Evolutionary conservation across 2,888 invertebrate species (phyloP).

Genomic region (Drosophila anomalata): DNA sequence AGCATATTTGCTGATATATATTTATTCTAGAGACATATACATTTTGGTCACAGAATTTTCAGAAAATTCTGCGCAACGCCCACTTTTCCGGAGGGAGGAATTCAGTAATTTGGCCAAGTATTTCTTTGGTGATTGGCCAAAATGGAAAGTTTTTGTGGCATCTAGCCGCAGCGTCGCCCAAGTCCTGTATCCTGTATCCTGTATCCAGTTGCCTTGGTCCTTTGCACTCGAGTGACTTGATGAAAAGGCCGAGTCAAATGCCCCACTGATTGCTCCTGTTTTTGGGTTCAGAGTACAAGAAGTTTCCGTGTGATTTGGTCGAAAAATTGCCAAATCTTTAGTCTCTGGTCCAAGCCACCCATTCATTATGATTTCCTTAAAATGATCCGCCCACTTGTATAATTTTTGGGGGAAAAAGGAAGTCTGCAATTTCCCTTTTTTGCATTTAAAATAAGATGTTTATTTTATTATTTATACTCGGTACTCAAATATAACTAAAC

Average conservation of each 20-base stretch:
- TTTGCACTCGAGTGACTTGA: conserved; percentile 43
- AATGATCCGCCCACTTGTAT: conserved; percentile 24
- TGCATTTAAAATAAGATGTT: conserved; percentile 26
- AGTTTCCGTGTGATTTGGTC: conserved; percentile 76
- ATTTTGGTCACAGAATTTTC: conserved; percentile 34
- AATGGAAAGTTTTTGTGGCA: conserved; percentile 54
- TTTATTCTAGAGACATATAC: neutral
- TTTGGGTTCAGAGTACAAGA: conserved; percentile 46
- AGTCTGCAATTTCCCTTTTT: conserved; percentile 36
- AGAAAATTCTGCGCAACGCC: conserved; percentile 63
- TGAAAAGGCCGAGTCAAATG: conserved; percentile 75
- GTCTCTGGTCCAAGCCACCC: conserved; percentile 2
- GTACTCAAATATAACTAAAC: too few relatives aligned
- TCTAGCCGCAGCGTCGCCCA: conserved; percentile 56
- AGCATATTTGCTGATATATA: conserved; percentile 38
- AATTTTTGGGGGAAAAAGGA: neutral
- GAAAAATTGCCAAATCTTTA: conserved; percentile 69
- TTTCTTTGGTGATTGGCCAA: conserved; percentile 64
- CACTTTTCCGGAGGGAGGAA: conserved; percentile 29
- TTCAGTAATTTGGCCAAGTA: conserved; percentile 45
- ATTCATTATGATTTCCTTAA: conserved; percentile 48
- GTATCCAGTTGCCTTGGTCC: conserved; percentile 19
- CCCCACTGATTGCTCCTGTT: conserved; percentile 61
- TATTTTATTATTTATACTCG: too few relatives aligned
- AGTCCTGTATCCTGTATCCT: conserved; percentile 12